Conservation (phyloP, 35 echinoderm and acorn worm species). For the Diadema setosum region DNA sequence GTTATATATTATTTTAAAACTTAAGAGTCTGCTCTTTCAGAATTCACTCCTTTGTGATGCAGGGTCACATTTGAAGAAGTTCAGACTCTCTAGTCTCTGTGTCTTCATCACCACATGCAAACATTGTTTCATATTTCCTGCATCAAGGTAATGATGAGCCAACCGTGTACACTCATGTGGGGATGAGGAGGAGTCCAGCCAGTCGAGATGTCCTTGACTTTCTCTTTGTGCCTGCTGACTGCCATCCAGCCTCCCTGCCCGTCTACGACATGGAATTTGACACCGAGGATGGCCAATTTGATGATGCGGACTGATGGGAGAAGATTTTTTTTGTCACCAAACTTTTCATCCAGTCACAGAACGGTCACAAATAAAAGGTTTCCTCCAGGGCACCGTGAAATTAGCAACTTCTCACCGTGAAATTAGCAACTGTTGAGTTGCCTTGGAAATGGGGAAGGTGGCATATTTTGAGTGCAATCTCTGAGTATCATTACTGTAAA, state of each 20-base stretch:
- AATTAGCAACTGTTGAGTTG: too few species aligned
- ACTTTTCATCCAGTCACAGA: neutral
- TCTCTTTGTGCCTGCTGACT: neutral
- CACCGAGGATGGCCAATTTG: neutral
- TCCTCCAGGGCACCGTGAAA: too few species aligned
- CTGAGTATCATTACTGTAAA: too few species aligned
- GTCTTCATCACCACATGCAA: neutral
- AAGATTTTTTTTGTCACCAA: too few species aligned
- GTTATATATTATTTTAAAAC: too few species aligned
- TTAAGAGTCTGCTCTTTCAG: too few species aligned
- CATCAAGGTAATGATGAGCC: neutral
- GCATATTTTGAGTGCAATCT: too few species aligned
- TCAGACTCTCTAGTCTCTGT: too few species aligned
- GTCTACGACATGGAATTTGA: neutral
- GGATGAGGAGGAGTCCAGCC: neutral
- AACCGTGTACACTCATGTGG: neutral
- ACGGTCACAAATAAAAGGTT: neutral
- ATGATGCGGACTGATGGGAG: neutral
- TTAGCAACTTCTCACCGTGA: too few species aligned
- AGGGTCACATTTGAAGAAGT: too few species aligned
- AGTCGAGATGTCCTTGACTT: neutral
- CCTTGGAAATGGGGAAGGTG: too few species aligned
- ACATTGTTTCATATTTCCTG: neutral
- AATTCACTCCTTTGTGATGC: too few species aligned
- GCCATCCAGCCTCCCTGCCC: neutral